Conservation (phyloP, 1,140 invertebrate species). For the Metopolophium dirhodum region DNA sequence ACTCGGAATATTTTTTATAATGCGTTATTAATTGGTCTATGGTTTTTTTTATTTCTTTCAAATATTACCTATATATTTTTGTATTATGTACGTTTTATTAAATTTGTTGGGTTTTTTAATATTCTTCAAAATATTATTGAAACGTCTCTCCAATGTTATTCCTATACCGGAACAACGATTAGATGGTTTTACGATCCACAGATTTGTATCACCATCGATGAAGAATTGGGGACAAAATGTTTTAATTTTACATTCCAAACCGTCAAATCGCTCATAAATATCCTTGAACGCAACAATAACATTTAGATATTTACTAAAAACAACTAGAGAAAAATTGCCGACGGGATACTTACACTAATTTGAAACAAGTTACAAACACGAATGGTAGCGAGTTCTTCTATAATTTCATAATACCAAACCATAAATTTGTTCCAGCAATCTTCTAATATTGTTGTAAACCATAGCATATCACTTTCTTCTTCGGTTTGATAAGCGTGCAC, state of each 20-base stretch:
- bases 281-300: not conserved
- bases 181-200: conserved; percentile 15
- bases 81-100: not conserved
- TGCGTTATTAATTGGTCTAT: not conserved
- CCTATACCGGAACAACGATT: conserved; percentile 22
- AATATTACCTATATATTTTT: conserved; percentile 42
- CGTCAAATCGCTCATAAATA: not conserved
- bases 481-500: not conserved
- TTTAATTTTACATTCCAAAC: not conserved
- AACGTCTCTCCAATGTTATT: conserved; percentile 5
- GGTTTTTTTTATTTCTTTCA: not conserved
- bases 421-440: not conserved
- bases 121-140: not conserved
- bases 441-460: not conserved
- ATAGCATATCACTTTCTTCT: not conserved
- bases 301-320: not conserved
- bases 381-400: conserved; percentile 1
- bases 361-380: conserved; percentile 30
- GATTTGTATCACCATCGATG: conserved; percentile 13
- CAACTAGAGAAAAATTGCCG: not conserved
- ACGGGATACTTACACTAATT: not conserved
- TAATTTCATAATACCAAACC: conserved; percentile 13
- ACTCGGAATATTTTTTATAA: not conserved
- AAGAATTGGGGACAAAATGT: not conserved
- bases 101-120: not conserved